A percentile compares a stretch with the other conserved stretches of the same genome.
phyloP scores from a whole-genome alignment of 2,888 invertebrate genomes.

The Epirrhoe tristata region DNA sequence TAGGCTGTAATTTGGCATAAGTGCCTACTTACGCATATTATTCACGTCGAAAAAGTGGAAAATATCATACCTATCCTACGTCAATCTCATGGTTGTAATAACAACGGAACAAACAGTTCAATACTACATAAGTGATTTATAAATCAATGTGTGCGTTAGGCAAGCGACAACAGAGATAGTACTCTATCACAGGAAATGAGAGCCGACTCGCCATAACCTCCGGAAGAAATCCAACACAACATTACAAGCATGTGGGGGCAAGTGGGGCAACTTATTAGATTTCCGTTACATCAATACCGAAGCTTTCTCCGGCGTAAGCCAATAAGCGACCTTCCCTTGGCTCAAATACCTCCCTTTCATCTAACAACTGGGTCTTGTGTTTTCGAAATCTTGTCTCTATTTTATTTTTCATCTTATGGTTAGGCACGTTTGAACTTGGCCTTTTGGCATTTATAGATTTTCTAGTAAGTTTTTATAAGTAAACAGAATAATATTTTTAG shows the following conservation, averaged over 20 bases:
- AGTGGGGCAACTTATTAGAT: constrained; percentile 57
- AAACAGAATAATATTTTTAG: background rate
- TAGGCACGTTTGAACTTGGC: constrained; percentile 16
- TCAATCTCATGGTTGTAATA: too few species aligned
- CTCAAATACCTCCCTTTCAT: constrained; percentile 42
- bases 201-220: constrained; percentile 17
- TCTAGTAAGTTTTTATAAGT: background rate
- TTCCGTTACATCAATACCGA: constrained; percentile 58
- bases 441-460: background rate
- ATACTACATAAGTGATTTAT: constrained; percentile 1
- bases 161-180: constrained; percentile 25
- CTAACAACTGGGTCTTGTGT: constrained; percentile 39
- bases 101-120: background rate
- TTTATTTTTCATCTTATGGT: constrained; percentile 22
- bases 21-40: too few species aligned
- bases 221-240: constrained; percentile 26
- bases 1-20: too few species aligned
- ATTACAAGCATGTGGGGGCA: constrained; percentile 26
- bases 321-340: constrained; percentile 56
- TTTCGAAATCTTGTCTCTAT: constrained; percentile 38
- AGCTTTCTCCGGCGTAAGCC: constrained; percentile 61
- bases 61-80: too few species aligned
- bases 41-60: too few species aligned
- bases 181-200: constrained; percentile 39
- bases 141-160: constrained; percentile 9